phyloP scores from a whole-genome alignment of 2,797 vertebrate species.

The Bovichtus variegatus region DNA sequence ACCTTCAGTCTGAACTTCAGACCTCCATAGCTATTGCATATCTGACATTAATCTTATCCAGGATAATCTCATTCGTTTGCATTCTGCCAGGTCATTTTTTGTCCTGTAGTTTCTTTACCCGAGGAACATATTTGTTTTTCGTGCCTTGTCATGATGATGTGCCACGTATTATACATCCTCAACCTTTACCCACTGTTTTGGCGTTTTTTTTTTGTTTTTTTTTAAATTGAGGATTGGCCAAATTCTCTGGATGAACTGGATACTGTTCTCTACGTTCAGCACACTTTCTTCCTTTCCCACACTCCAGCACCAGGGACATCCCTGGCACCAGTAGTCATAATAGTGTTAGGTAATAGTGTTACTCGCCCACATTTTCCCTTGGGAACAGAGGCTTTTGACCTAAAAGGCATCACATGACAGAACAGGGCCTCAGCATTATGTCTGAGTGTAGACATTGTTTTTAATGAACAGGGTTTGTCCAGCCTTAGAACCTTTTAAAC shows the following conservation, averaged over 20 bases:
- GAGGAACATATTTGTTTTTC: not conserved
- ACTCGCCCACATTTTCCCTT: conserved; percentile 28
- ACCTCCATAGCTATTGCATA: not conserved
- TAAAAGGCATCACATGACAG: conserved; percentile 44
- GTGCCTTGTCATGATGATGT: too few species aligned
- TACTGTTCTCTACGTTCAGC: not conserved
- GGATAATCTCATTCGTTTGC: not conserved
- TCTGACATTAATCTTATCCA: not conserved
- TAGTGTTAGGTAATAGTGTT: conserved; percentile 21
- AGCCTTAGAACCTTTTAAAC: not conserved
- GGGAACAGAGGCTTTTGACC: conserved; percentile 37
- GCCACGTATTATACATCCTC: not conserved
- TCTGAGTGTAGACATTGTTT: not conserved
- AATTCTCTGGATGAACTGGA: not conserved
- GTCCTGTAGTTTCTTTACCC: too few species aligned
- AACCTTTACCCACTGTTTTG: not conserved
- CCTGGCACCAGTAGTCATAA: conserved; percentile 5
- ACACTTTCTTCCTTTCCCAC: conserved; percentile 8
- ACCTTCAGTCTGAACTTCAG: not conserved
- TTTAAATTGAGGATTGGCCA: not conserved
- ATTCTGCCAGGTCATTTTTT: not conserved
- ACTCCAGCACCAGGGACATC: conserved; percentile 4
- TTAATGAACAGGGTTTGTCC: not conserved
- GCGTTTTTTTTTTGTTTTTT: not conserved
- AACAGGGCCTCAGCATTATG: not conserved